Evolutionary conservation across 2,113 vertebrate species (phyloP), one percentile per base, ranked within the genome.

Genomic region (Melanostigma gelatinosum): DNA sequence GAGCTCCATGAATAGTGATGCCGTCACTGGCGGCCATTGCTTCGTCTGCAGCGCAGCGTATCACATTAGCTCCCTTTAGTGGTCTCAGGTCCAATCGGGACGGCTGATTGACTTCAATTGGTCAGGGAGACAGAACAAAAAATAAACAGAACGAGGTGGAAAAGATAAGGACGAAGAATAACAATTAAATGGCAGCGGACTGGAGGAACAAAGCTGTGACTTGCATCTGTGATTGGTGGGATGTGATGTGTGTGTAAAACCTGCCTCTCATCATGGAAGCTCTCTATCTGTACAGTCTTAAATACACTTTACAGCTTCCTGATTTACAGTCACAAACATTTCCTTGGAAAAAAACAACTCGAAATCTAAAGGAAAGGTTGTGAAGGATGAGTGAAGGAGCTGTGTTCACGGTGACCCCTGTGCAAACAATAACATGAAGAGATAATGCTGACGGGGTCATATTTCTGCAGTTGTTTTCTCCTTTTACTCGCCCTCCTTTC

Each of bases 361-460:
- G 50, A 48, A 48, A 34, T 50, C 24, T 50, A 13, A 58, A 13
- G 58, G 40, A 79, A 20, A 20, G 36, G 57, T 32, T 32, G n/a
- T 32, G n/a, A 8, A 57, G 55, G 48, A 81, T 54, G 71, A 62
- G 6, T 29, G 65, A 61, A 58, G 54, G 20, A 77, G 62, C 36
- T 34, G 13, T 18, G 80, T 67, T 87, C 80, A 34, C 40, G 4
- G 71, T 86, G 89, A 91, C 89, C 87, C 83, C 67, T 80, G 57
- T 10, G 29, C 48, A 82, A 81, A 84, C 82, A 86, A 89, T 88
- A 85, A 85, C 91, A 85, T 82, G 87, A 75, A 87, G 82, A 92
- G 80, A 90, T 93, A 90, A 89, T 84, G 69, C 73, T 85, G 88
- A 89, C 57, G 76, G 65, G 68, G 83, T 91, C 85, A 77, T 92